These are phyloP conservation scores for Plestiodon gilberti DNA, from an alignment of 2,113 vertebrate species.

Conservation along the genomic window DNA sequence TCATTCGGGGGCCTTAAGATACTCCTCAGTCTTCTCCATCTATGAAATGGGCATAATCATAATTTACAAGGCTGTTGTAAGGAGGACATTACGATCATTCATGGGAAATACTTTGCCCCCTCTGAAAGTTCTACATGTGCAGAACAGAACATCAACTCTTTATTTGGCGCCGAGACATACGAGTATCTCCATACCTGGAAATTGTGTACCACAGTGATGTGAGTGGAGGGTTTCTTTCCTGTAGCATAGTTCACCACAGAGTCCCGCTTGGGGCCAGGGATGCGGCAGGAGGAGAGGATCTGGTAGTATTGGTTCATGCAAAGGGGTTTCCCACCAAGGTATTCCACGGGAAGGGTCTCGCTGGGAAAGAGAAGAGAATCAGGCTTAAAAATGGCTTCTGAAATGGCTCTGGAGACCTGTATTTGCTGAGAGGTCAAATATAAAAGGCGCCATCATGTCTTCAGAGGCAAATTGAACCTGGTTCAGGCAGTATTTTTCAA, in stretches of 20 bases:
- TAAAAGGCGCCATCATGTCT: too few species aligned
- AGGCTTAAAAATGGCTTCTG: background rate
- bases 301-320: slow-evolving; percentile 99
- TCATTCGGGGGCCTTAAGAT: too few species aligned
- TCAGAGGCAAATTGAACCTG: too few species aligned
- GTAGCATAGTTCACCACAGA: slow-evolving; percentile 83
- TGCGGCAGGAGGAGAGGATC: slow-evolving; percentile 93
- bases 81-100: too few species aligned
- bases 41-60: too few species aligned
- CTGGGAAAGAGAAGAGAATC: slow-evolving; percentile 69
- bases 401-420: background rate
- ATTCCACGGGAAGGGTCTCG: slow-evolving; percentile 88
- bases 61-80: too few species aligned
- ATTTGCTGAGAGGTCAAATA: background rate
- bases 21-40: too few species aligned
- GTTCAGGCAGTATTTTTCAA: too few species aligned
- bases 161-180: background rate
- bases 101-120: too few species aligned
- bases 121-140: too few species aligned
- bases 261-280: slow-evolving; percentile 92
- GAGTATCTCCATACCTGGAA: slow-evolving; percentile 85
- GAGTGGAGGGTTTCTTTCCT: slow-evolving; percentile 81
- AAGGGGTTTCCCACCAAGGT: slow-evolving; percentile 87
- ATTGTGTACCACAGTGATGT: slow-evolving; percentile 97
- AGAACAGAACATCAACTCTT: too few species aligned